Percentiles rank a stretch among this genome's conserved stretches.
These are phyloP conservation scores for Salpingus planirostris DNA, from an alignment of 2,888 invertebrate species.

Conservation along the genomic window DNA sequence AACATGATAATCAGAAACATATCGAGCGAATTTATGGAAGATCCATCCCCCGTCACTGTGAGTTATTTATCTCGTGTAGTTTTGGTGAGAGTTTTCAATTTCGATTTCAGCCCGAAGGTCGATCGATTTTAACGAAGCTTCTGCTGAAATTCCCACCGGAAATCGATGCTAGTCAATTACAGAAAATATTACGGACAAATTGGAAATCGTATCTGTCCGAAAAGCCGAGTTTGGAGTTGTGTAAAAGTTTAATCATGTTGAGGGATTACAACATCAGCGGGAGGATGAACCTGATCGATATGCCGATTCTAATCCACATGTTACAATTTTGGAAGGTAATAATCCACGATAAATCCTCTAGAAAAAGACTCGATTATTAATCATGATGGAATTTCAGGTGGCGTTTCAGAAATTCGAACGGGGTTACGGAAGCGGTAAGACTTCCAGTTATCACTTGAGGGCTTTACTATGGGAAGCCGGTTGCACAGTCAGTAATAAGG, in stretches of 20 bases:
- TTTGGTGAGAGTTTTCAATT: background rate
- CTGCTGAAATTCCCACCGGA: conserved; percentile 50
- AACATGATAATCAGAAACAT: conserved; percentile 60
- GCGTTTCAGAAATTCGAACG: conserved; percentile 54
- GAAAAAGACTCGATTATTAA: no score
- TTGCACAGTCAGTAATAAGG: conserved; percentile 64
- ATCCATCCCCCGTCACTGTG: conserved; percentile 47
- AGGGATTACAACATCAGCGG: conserved; percentile 58
- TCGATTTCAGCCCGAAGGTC: conserved; percentile 44
- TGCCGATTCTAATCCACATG: conserved; percentile 56
- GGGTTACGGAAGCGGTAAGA: conserved; percentile 46
- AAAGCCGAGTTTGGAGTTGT: conserved; percentile 55
- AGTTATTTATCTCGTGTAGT: conserved; percentile 26
- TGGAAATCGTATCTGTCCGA: conserved; percentile 51
- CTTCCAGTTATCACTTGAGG: conserved; percentile 55
- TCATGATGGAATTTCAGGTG: no score
- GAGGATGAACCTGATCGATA: conserved; percentile 49
- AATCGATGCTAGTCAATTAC: conserved; percentile 52
- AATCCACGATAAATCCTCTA: background rate
- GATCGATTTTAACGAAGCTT: conserved; percentile 45
- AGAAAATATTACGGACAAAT: conserved; percentile 50
- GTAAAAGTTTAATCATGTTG: conserved; percentile 60
- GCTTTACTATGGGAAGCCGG: conserved; percentile 61
- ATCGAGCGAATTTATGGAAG: conserved; percentile 51
- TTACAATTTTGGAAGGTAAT: conserved; percentile 55